Base-by-base conservation (phyloP, 2,113 vertebrate genomes). In the Tragelaphus scriptus region DNA sequence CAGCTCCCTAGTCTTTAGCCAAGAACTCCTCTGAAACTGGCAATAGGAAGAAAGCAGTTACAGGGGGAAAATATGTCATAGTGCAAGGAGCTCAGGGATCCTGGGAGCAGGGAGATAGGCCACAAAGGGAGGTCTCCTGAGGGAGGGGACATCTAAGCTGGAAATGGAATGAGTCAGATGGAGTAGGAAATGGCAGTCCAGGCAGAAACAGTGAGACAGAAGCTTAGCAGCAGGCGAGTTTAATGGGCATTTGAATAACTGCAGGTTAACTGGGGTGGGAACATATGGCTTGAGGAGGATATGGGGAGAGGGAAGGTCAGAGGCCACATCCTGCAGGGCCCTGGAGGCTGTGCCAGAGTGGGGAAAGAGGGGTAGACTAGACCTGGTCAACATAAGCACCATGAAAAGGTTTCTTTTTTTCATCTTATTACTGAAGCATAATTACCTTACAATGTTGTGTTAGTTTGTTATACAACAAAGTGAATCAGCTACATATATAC, bases 21-120 rank as follows among this genome's bases (percentile, higher is more conserved):
- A 85, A 94, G 44, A 91, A 32, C 44, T 49, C 28, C 44, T 65
- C 61, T 3, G 51, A 95, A 86, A 26, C 28, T 87, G 85, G 63
- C 1, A 13, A 81, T 55, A 28, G 40, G 2, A 58, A 32, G 44
- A 12, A 17, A 77, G 26, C 12, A 14, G 16, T 61, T 68, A 92
- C 19, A 47, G 36, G 40, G 79, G 32, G 10, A 55, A 32, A 6
- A 40, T 36, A 6, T 47, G 53, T 28, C 32, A 36, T 26, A 28
- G 44, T 21, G 17, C 17, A 61, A 23, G 58, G n/a, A 81, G 9
- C 59, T 47, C 17, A 30, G 16, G 26, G 30, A 55, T 55, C 30
- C 14, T 36, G 51, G 30, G 32, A 40, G 14, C 36, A 47, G 2
- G 26, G n/a, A 26, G 40, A 26, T 0, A 10, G 30, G 80, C 6